phyloP scores from a whole-genome alignment of 2,797 vertebrate species.

The Pseudocheirus occidentalis region DNA sequence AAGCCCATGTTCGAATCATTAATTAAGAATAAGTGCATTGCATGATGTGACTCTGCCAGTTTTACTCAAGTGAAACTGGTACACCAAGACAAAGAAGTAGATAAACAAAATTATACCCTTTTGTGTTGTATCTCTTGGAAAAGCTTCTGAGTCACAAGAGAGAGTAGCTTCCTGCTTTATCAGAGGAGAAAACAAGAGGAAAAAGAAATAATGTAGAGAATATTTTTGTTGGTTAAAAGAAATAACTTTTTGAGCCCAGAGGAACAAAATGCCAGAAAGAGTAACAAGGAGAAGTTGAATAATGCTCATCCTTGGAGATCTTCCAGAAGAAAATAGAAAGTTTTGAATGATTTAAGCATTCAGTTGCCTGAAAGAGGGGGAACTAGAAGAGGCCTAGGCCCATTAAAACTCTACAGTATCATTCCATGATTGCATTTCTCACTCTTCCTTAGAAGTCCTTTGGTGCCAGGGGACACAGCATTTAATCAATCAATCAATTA shows the following conservation, averaged over 20 bases:
- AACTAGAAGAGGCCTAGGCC: neutral
- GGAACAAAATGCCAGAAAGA: neutral
- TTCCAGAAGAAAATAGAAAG: conserved; percentile 4
- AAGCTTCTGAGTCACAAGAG: neutral
- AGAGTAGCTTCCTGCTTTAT: neutral
- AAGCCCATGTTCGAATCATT: neutral
- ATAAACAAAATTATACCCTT: neutral
- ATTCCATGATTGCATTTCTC: conserved; percentile 38
- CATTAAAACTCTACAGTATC: neutral
- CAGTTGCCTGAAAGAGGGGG: neutral
- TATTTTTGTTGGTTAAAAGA: conserved; percentile 33
- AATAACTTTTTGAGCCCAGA: neutral
- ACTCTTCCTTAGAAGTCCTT: neutral
- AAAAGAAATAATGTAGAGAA: neutral
- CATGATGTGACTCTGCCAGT: neutral
- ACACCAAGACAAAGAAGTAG: neutral
- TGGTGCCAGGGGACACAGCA: neutral
- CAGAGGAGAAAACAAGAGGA: conserved; percentile 8
- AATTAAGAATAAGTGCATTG: neutral
- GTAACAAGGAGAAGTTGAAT: neutral
- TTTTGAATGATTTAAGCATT: neutral
- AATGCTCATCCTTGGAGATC: neutral
- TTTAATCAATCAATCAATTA: conserved; percentile 9
- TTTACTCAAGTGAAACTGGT: neutral
- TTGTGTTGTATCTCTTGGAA: neutral